Evolutionary conservation across 2,113 vertebrate species (phyloP), one percentile per base, ranked within the genome.

Genomic region (Nannospalax galili): DNA sequence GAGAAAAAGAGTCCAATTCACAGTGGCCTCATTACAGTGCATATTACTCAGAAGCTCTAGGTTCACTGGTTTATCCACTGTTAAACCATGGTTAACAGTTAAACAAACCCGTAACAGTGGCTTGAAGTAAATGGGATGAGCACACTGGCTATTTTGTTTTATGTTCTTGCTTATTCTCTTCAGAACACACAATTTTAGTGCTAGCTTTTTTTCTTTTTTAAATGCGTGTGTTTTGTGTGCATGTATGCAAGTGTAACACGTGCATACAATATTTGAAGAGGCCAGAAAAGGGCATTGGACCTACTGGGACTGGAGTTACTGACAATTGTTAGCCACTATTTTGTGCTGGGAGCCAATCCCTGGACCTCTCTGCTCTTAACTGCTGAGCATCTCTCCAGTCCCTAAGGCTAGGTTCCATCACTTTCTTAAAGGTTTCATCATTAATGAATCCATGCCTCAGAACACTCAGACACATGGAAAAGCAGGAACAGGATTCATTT

Each of bases 401-500:
- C 48, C 48, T n/a, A n/a, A 35, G 4, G 24, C 60, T 62, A 40
- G 7, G 6, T 62, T 81, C 58, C 58, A n/a, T 70, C 75, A 19
- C 45, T 82, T 97, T 95, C 65, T 70, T 56, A 87, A 85, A 28
- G n/a, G n/a, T 14, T 96, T 60, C 35, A 12, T 93, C 48, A 52
- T 81, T 86, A 30, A 84, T 4, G 7, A 85, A 94, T 16, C n/a
- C 20, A 30, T 19, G 8, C 48, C 60, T 84, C 48, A 48, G 62
- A 96, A 92, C 72, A n/a, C 84, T 74, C 16, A 88, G 37, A 64
- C 48, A 94, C 16, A 78, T 75, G 0, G 1, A n/a, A 30, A 56
- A 95, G 58, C 3, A 74, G 89, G 11, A 1, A 0, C n/a, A 95
- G 37, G 96, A 93, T n/a, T 97, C 72, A 95, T 88, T 30, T n/a